Evolutionary conservation across 1,140 invertebrate genomes (phyloP).

Genomic region (Meloidogyne exigua): DNA sequence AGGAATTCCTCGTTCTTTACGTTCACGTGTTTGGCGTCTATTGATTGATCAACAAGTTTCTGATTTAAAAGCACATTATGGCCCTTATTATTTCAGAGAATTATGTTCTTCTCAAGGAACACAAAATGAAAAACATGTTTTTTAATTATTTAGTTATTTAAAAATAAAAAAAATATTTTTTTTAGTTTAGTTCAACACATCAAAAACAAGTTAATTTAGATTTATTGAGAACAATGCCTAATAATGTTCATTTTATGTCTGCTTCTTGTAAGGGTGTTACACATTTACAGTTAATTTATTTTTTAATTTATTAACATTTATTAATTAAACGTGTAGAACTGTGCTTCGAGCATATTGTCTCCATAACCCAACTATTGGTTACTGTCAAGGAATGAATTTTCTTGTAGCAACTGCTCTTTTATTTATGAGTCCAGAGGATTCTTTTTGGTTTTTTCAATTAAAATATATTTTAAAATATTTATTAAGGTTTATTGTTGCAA

Average conservation of each 20-base stretch:
- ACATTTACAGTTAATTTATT: constrained; percentile 27
- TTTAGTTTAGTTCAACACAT: constrained; percentile 65
- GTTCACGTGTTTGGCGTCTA: constrained; percentile 66
- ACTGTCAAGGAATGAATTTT: constrained; percentile 70
- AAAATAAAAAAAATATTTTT: constrained; percentile 31
- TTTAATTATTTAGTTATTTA: constrained; percentile 52
- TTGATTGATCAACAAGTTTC: constrained; percentile 65
- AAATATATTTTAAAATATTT: background rate
- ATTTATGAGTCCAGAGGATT: constrained; percentile 67
- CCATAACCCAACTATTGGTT: constrained; percentile 66
- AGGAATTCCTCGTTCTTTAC: constrained; percentile 66
- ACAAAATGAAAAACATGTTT: constrained; percentile 65
- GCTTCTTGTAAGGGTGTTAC: constrained; percentile 66
- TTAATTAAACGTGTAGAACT: constrained; percentile 52
- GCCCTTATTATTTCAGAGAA: constrained; percentile 67
- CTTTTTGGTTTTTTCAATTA: constrained; percentile 65
- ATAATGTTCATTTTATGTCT: constrained; percentile 67
- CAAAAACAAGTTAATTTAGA: constrained; percentile 68
- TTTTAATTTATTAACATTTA: background rate
- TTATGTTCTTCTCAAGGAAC: constrained; percentile 65
- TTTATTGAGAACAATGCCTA: constrained; percentile 68
- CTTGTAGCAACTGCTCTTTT: constrained; percentile 67
- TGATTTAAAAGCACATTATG: constrained; percentile 65
- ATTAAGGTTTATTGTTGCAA: constrained; percentile 65
- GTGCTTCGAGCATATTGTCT: constrained; percentile 68